phyloP scores from a whole-genome alignment of 2,113 vertebrate genomes.

The Stegastes partitus region DNA sequence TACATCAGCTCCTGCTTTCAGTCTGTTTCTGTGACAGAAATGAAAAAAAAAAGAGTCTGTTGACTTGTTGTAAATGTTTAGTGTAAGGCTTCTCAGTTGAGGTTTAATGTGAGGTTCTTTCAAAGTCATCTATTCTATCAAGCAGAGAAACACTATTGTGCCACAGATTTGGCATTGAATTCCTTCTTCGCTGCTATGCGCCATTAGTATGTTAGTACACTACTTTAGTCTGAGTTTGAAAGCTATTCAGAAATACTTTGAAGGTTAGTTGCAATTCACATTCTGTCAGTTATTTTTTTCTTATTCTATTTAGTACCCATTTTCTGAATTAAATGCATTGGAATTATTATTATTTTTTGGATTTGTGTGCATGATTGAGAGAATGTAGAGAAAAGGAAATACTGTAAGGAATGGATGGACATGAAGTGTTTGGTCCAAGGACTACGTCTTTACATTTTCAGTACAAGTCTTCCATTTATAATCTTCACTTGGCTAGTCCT shows the following conservation, averaged over 20 bases:
- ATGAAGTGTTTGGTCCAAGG: neutral
- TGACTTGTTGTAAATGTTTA: neutral
- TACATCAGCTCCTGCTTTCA: neutral
- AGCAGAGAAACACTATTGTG: constrained; percentile 28
- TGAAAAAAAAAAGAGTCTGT: neutral
- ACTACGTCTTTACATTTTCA: neutral
- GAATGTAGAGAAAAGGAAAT: neutral
- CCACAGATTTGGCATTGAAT: constrained; percentile 42
- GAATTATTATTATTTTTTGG: neutral
- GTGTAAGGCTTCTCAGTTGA: neutral
- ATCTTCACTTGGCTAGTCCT: neutral
- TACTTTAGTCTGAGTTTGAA: constrained; percentile 20
- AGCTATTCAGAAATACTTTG: constrained; percentile 25
- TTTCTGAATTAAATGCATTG: neutral
- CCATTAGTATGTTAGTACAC: constrained; percentile 2
- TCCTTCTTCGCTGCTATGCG: constrained; percentile 36
- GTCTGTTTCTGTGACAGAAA: neutral
- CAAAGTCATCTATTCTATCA: constrained; percentile 10
- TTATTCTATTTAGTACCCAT: neutral
- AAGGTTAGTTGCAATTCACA: constrained; percentile 1
- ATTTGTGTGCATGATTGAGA: neutral
- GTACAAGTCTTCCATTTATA: neutral
- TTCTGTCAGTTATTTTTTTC: neutral
- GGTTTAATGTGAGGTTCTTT: constrained; percentile 2
- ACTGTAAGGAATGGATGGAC: neutral